Evolutionary conservation across 2,888 invertebrate genomes (phyloP), one percentile per base, ranked within the genome.

Genomic region (Acholoe squamosa): DNA sequence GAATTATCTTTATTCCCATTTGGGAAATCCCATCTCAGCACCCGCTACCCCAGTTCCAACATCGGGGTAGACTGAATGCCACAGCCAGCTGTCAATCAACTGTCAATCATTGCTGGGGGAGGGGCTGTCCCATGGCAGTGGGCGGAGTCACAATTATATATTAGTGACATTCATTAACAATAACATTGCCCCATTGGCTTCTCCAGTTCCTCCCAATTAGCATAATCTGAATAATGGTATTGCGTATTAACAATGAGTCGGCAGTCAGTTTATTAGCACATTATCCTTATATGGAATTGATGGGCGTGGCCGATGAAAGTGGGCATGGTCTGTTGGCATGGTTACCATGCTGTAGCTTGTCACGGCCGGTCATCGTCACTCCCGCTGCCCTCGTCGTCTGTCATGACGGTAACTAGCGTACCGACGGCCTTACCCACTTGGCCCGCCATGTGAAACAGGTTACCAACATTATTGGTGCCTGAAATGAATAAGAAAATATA

Each of bases 371-470:
- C 90, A 5, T 94, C 94, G 16, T 93, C 93, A 43, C 92, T 91
- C 0, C 93, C 94, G 80, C 94, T 95, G 19, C 94, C 96, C 80
- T 96, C 96, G 91, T 98, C 98, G 95, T 98, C 97, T 77, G 97
- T 98, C 97, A 98, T 98, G 89, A 98, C 98, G 84, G 98, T 98
- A 92, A 98, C 98, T 94, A 98, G 96, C 95, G 98, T 97, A 94
- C 98, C 98, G 93, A 98, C 98, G 91, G 98, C 98, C 96, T 97
- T 97, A 91, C 98, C 98, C 93, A 98, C 97, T 96, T 98, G 98
- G 95, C 98, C 98, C 96, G 98, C 98, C 97, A 98, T 98, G 96
- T 98, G 98, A 96, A 98, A 97, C 95, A 98, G 97, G 95, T 97
- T 97, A 91, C 97, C 97, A 91, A 97, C 97, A 93, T 97, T 97